A percentile compares a stretch with the other conserved stretches of the same genome.
Conservation (phyloP, 1,140 invertebrate genomes). For the Bombus polaris region DNA sequence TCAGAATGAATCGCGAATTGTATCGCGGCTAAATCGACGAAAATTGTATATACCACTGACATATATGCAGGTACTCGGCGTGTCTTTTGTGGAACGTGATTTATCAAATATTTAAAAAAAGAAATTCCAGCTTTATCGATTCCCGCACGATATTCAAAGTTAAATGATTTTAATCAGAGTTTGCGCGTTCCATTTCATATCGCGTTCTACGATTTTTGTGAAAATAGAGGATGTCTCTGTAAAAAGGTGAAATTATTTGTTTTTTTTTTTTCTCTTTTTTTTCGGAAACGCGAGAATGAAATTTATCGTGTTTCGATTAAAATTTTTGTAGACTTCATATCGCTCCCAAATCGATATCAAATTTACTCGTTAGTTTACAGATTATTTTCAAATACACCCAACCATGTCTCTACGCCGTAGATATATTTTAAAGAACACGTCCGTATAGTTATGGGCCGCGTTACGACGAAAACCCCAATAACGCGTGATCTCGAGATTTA, state of each 20-base stretch:
- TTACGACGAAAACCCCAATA: slow-evolving; percentile 1
- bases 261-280: neutral
- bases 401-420: no score
- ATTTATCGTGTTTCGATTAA: neutral
- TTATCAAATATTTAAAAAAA: neutral
- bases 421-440: no score
- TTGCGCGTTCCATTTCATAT: no score
- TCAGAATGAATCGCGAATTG: neutral
- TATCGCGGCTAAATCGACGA: neutral
- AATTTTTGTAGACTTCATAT: no score
- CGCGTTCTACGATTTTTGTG: neutral
- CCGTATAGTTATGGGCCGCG: no score
- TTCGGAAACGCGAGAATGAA: neutral
- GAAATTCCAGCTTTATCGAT: neutral
- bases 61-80: neutral
- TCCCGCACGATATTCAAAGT: no score
- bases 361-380: no score
- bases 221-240: neutral
- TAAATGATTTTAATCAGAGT: slow-evolving; percentile 6
- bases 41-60: neutral
- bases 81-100: neutral
- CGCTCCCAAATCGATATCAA: no score
- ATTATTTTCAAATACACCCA: no score
- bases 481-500: slow-evolving; percentile 8
- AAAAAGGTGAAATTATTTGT: neutral